These are phyloP conservation scores for Emydocephalus ijimae DNA, from an alignment of 2,113 vertebrate genomes.

Conservation along the genomic window DNA sequence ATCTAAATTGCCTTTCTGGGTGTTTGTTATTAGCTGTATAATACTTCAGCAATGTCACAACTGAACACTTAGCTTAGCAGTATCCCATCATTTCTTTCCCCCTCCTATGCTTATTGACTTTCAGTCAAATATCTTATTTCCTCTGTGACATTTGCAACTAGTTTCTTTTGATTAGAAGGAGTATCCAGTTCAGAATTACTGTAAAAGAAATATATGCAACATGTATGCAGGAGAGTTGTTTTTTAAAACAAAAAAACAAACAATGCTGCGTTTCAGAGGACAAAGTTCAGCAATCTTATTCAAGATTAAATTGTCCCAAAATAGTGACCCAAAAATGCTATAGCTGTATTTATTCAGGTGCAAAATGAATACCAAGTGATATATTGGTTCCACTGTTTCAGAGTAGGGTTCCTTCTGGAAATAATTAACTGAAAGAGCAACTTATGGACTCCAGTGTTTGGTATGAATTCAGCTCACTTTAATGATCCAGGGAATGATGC, in stretches of 20 bases:
- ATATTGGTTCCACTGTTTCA: not conserved
- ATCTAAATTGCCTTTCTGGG: conserved; percentile 18
- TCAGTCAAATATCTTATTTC: conserved; percentile 5
- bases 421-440: not conserved
- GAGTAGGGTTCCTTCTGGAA: not conserved
- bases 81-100: not conserved
- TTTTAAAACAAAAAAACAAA: not conserved
- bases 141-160: not conserved
- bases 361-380: not conserved
- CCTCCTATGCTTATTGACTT: conserved; percentile 7
- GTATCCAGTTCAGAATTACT: not conserved
- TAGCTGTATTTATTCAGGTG: not conserved
- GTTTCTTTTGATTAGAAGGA: not conserved
- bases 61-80: conserved; percentile 12
- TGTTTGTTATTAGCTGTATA: conserved; percentile 15
- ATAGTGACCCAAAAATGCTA: not conserved
- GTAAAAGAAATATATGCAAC: not conserved
- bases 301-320: not conserved
- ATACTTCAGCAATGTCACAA: conserved; percentile 13
- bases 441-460: not conserved
- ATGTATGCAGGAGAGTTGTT: not conserved
- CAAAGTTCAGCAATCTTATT: not conserved
- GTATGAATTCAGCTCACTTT: not conserved
- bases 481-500: not conserved
- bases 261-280: not conserved